phyloP scores from a whole-genome alignment of 1,140 invertebrate species.

The Littorina saxatilis region DNA sequence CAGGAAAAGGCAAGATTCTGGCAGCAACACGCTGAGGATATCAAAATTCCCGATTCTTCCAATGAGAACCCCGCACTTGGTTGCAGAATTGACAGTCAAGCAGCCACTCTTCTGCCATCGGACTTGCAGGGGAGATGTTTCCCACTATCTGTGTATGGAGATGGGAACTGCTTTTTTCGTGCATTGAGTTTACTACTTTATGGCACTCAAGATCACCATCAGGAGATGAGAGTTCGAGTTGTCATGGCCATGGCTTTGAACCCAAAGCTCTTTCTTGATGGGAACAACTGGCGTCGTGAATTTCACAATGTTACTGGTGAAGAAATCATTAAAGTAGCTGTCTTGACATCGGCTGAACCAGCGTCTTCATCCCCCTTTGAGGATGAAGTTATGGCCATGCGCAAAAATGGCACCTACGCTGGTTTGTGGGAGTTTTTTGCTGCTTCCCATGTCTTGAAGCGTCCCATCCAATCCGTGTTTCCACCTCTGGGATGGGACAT shows the following conservation, averaged over 20 bases:
- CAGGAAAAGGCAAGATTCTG: not conserved
- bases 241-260: not conserved
- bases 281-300: not conserved
- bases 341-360: conserved; percentile 3
- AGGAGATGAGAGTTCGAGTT: not conserved
- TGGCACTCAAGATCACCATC: not conserved
- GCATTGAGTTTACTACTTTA: not conserved
- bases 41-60: not conserved
- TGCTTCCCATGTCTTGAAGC: not conserved
- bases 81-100: not conserved
- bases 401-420: not conserved
- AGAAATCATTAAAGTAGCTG: not conserved
- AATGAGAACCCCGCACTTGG: not conserved
- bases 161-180: conserved; percentile 20
- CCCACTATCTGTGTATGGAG: not conserved
- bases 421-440: not conserved
- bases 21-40: not conserved
- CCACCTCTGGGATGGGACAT: not conserved
- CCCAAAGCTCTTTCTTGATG: not conserved
- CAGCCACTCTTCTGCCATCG: not conserved
- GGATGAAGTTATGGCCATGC: not conserved
- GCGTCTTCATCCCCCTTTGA: not conserved
- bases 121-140: not conserved
- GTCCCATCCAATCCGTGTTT: not conserved
- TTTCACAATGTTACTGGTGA: not conserved